phyloP scores from a whole-genome alignment of 2,797 vertebrate species.

The Austrolebias charrua region DNA sequence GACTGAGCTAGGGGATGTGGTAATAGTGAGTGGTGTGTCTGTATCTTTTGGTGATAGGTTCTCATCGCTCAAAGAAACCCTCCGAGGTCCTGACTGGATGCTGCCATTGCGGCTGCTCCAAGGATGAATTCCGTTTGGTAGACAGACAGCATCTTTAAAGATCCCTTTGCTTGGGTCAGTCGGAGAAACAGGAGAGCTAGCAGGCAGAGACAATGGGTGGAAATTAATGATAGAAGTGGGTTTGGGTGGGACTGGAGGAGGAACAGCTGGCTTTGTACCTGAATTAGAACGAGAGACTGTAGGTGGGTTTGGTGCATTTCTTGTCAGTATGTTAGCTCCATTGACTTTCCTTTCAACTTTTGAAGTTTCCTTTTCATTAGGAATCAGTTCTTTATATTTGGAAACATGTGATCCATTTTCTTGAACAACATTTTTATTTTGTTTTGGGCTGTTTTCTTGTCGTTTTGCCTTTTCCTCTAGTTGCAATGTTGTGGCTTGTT shows the following conservation, averaged over 20 bases:
- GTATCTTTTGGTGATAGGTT: conserved; percentile 79
- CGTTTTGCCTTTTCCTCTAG: conserved; percentile 41
- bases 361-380: conserved; percentile 35
- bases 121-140: conserved; percentile 73
- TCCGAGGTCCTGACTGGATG: conserved; percentile 70
- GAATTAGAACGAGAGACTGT: conserved; percentile 63
- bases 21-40: conserved; percentile 69
- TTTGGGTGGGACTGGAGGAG: conserved; percentile 75
- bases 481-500: conserved; percentile 18
- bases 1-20: conserved; percentile 70
- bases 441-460: conserved; percentile 48
- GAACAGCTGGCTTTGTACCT: conserved; percentile 61
- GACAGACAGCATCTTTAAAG: conserved; percentile 58
- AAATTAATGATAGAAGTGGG: conserved; percentile 57
- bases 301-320: conserved; percentile 40
- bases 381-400: conserved; percentile 43
- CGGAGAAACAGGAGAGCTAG: conserved; percentile 71
- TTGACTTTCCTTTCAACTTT: conserved; percentile 43
- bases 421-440: conserved; percentile 38
- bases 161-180: conserved; percentile 68
- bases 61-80: conserved; percentile 82
- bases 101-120: conserved; percentile 79
- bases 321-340: conserved; percentile 26
- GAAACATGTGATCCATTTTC: conserved; percentile 47
- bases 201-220: conserved; percentile 68